These are phyloP conservation scores for Bombus balteatus DNA, from an alignment of 1,140 invertebrate genomes.

Conservation along the genomic window DNA sequence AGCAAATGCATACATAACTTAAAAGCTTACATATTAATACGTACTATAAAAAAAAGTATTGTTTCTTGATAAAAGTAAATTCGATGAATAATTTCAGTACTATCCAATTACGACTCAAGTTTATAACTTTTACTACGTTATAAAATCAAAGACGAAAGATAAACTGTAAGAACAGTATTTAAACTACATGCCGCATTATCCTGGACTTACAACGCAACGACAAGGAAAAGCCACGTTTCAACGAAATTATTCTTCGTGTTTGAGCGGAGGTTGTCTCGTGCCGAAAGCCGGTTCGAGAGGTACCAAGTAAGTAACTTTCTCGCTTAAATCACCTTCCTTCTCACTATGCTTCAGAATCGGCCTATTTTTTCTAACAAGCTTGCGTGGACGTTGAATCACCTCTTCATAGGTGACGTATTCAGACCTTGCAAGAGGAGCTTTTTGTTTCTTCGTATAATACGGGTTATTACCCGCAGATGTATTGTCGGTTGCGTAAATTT, in stretches of 20 bases:
- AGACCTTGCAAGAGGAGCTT: slow-evolving; percentile 67
- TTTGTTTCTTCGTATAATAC: slow-evolving; percentile 78
- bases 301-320: slow-evolving; percentile 79
- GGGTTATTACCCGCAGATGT: slow-evolving; percentile 51
- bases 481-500: slow-evolving; percentile 67
- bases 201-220: not conserved
- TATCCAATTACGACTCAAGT: not conserved
- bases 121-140: not conserved
- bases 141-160: not conserved
- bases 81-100: not conserved
- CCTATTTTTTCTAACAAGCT: slow-evolving; percentile 73
- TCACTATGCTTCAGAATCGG: slow-evolving; percentile 75
- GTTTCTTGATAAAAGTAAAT: not conserved
- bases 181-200: slow-evolving; percentile 25
- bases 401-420: slow-evolving; percentile 76
- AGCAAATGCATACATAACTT: no score
- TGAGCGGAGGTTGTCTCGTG: slow-evolving; percentile 69
- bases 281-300: slow-evolving; percentile 76
- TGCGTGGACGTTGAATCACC: slow-evolving; percentile 67
- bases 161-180: slow-evolving; percentile 2
- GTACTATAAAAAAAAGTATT: not conserved
- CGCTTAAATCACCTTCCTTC: slow-evolving; percentile 70
- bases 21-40: no score
- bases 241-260: slow-evolving; percentile 44
- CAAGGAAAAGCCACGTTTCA: not conserved